phyloP scores from a whole-genome alignment of 2,888 invertebrate genomes.

The Hirtodrosophila histrioides region DNA sequence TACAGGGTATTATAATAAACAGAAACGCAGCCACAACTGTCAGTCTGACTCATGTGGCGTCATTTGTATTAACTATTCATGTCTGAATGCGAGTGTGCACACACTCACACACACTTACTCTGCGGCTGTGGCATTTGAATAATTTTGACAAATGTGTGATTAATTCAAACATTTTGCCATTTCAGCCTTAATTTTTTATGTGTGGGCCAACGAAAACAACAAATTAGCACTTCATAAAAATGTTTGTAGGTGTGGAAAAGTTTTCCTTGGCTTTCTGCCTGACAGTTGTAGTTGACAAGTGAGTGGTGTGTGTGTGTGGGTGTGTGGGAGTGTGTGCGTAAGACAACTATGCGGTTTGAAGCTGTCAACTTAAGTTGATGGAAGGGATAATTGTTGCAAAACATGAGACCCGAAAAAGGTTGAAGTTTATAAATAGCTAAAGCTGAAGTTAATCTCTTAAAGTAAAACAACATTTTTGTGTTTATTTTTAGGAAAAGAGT shows the following conservation, averaged over 20 bases:
- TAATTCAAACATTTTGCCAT: conserved; percentile 65
- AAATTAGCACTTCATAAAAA: conserved; percentile 71
- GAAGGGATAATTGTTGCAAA: neutral
- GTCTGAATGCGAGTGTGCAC: conserved; percentile 27
- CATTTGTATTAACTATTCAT: conserved; percentile 75
- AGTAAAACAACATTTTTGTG: neutral
- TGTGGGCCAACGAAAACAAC: conserved; percentile 26
- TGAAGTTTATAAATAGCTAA: conserved; percentile 9
- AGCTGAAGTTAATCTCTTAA: neutral
- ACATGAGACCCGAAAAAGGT: neutral
- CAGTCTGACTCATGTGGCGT: conserved; percentile 34
- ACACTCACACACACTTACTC: conserved; percentile 14
- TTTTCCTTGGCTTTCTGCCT: conserved; percentile 17
- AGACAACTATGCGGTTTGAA: conserved; percentile 15
- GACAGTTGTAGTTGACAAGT: conserved; percentile 10
- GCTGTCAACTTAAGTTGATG: conserved; percentile 9
- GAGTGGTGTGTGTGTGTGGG: conserved; percentile 1
- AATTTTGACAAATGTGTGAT: conserved; percentile 77
- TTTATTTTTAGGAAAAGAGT: conserved; percentile 4
- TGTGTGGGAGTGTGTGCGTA: conserved; percentile 1
- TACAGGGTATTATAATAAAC: conserved; percentile 14
- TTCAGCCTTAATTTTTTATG: conserved; percentile 59
- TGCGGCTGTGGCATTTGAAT: conserved; percentile 58
- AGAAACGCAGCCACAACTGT: conserved; percentile 24
- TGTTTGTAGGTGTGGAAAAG: conserved; percentile 29